Conservation (phyloP, 2,113 vertebrate species). For the Probosciger aterrimus region DNA sequence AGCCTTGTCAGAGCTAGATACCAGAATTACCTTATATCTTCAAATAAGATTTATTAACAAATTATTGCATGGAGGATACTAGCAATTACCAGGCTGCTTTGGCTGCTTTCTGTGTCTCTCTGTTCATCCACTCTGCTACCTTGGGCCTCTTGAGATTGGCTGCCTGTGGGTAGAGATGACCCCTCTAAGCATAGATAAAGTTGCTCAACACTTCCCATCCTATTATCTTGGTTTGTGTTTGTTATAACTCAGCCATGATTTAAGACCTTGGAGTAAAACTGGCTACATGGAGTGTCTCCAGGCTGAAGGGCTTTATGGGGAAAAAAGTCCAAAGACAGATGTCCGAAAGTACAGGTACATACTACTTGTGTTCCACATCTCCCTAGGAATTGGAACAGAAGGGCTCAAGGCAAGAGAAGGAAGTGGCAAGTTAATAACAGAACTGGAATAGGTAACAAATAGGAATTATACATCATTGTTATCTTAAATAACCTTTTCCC, state of each 20-base stretch:
- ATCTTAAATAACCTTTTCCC: background rate
- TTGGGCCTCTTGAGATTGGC: background rate
- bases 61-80: background rate
- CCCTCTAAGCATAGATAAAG: background rate
- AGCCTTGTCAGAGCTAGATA: background rate
- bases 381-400: background rate
- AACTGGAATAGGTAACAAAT: background rate
- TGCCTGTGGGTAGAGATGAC: background rate
- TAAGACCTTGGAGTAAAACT: background rate
- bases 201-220: background rate
- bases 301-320: background rate
- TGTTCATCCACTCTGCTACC: background rate
- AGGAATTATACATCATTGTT: background rate
- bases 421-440: background rate
- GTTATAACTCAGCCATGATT: background rate
- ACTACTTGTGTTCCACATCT: background rate
- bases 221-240: background rate
- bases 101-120: background rate
- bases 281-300: background rate
- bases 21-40: background rate
- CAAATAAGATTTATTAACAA: background rate
- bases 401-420: background rate
- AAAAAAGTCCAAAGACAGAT: background rate
- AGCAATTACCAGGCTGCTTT: background rate
- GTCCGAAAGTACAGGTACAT: background rate